A percentile compares a stretch with the other conserved stretches of the same genome.
Evolutionary conservation across 2,888 invertebrate species (phyloP).

Genomic region (Campopleginae sp.): DNA sequence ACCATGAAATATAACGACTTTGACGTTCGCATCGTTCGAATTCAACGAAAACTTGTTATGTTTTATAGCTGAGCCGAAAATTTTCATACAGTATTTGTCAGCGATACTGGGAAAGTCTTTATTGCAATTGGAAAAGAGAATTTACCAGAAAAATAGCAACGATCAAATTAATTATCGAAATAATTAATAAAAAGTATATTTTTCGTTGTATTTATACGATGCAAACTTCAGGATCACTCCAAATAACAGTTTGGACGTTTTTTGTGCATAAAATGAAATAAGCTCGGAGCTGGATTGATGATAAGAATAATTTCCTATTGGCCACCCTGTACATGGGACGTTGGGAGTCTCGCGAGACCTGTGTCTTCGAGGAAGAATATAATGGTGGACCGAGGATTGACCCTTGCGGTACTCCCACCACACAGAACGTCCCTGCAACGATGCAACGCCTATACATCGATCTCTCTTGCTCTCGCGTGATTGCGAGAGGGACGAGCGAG

Average conservation of each 20-base stretch:
- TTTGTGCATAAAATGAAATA: neutral
- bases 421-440: constrained; percentile 62
- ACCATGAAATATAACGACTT: too few relatives aligned
- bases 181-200: too few relatives aligned
- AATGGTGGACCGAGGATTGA: constrained; percentile 82
- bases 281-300: neutral
- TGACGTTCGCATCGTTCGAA: too few relatives aligned
- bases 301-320: neutral
- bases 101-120: too few relatives aligned
- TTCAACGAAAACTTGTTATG: too few relatives aligned
- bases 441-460: constrained; percentile 71
- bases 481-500: constrained; percentile 6
- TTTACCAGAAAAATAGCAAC: too few relatives aligned
- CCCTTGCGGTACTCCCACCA: constrained; percentile 84
- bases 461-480: constrained; percentile 57
- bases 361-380: constrained; percentile 75
- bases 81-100: too few relatives aligned
- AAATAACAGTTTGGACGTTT: neutral
- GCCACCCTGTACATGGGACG: constrained; percentile 11
- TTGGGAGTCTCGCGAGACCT: constrained; percentile 56
- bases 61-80: too few relatives aligned
- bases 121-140: too few relatives aligned
- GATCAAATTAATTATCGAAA: too few relatives aligned
- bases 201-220: too few relatives aligned
- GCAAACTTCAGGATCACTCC: too few relatives aligned